Conservation (phyloP, 2,797 vertebrate genomes). For the Sebastes itinus region DNA sequence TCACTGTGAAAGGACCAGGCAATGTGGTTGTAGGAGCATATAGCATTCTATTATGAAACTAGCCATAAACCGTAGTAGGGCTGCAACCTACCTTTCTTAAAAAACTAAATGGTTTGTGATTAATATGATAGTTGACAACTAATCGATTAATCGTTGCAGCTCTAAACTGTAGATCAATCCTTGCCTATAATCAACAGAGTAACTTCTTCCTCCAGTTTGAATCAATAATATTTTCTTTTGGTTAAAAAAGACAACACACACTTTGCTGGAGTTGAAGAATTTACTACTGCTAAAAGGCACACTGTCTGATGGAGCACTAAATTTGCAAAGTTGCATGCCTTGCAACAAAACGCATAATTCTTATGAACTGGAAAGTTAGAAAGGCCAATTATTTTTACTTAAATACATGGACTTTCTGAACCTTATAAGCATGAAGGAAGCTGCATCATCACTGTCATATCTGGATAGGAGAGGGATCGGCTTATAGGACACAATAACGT, state of each 20-base stretch:
- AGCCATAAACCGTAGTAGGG: background rate
- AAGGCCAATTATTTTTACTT: background rate
- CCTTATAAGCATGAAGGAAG: no score
- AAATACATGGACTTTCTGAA: background rate
- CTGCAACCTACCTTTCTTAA: no score
- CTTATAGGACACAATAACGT: no score
- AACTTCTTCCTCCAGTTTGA: background rate
- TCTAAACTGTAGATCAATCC: background rate
- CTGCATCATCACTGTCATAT: no score
- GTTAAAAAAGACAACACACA: background rate
- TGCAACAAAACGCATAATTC: background rate
- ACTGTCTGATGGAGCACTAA: background rate
- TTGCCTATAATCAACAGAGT: background rate
- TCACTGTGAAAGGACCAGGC: slow-evolving; percentile 10
- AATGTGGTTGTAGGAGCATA: background rate
- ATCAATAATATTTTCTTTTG: background rate
- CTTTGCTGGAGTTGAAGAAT: background rate
- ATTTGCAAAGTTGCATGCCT: background rate
- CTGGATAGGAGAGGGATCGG: no score
- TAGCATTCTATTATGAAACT: background rate
- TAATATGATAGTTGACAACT: no score
- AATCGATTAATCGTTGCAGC: no score
- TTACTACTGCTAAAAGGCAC: background rate
- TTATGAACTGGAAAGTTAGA: background rate
- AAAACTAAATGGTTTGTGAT: no score